phyloP scores from a whole-genome alignment of 2,113 vertebrate genomes.

The Pedionomus torquatus region DNA sequence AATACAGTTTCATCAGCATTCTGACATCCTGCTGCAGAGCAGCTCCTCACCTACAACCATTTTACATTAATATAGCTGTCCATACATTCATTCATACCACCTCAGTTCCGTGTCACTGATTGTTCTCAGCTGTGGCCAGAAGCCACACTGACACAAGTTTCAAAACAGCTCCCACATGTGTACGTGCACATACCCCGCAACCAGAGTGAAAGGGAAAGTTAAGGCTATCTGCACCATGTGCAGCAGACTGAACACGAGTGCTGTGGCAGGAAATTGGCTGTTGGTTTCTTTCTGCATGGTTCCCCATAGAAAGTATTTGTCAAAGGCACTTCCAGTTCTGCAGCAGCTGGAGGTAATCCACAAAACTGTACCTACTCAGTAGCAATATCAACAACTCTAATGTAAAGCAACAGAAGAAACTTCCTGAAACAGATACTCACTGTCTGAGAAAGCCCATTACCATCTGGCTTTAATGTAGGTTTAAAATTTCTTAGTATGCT shows the following conservation, averaged over 20 bases:
- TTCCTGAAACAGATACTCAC: not conserved
- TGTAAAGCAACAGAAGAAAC: not conserved
- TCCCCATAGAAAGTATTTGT: not conserved
- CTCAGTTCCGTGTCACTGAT: not conserved
- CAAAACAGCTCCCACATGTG: not conserved
- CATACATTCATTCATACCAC: not conserved
- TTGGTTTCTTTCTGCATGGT: not conserved
- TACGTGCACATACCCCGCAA: not conserved
- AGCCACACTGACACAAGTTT: not conserved
- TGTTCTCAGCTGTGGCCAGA: not conserved
- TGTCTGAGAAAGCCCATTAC: not conserved
- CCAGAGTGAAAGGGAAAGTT: not conserved
- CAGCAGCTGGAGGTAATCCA: not conserved
- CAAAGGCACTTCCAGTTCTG: not conserved
- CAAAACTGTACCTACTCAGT: not conserved
- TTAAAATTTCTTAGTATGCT: not conserved
- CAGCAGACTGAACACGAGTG: not conserved
- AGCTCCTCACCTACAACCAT: not conserved
- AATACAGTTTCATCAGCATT: not conserved
- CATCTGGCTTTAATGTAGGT: not conserved
- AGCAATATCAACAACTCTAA: not conserved
- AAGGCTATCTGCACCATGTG: not conserved
- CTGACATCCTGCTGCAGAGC: not conserved
- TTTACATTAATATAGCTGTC: not conserved
- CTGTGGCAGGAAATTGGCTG: not conserved